Evolutionary conservation across 2,797 vertebrate genomes (phyloP), one percentile per base, ranked within the genome.

Genomic region (Paratrypauchen microcephalus): DNA sequence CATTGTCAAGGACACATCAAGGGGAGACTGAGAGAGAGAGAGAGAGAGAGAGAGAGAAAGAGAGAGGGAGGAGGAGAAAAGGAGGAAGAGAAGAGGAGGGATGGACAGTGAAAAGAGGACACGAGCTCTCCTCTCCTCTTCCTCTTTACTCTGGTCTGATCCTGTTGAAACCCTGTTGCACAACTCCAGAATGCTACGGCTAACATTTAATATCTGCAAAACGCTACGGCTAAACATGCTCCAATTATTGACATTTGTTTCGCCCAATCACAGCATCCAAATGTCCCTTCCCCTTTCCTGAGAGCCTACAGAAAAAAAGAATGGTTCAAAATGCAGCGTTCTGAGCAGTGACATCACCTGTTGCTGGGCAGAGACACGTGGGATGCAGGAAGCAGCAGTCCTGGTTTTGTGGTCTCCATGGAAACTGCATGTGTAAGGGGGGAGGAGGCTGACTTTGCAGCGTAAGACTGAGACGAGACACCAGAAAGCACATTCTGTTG

Each of bases 1-100:
- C 92, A 94, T 92, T 92, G 90, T 93, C 93, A 95, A 95, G 94
- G 93, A 92, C 90, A 88, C 87, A 90, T 87, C 91, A 94, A 96
- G 93, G 94, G 88, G 90, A 93, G 89, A 88, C 88, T 81, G 88
- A 87, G 87, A 84, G 86, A 86, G 86, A 54, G 88, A 83, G 82
- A 88, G 69, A 82, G 77, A 76, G 69, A 71, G 52, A 69, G 73
- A 78, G 75, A 73, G 72, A 67, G 76, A 50, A 71, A 69, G 66
- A 47, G 50, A 76, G 77, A 72, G 72, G 66, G 76, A 52, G 73
- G 68, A 50, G 50, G 47, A 58, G 73, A 15, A 60, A 74, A 68
- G 56, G 68, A 73, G 65, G 77, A 82, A 52, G 76, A 78, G 77
- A 57, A 70, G 83, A 81, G 77, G 65, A 70, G 69, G 75, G 41